A percentile compares a stretch with the other conserved stretches of the same genome.
Conservation (phyloP, 2,888 invertebrate genomes). For the Trissoscelio sp. region DNA sequence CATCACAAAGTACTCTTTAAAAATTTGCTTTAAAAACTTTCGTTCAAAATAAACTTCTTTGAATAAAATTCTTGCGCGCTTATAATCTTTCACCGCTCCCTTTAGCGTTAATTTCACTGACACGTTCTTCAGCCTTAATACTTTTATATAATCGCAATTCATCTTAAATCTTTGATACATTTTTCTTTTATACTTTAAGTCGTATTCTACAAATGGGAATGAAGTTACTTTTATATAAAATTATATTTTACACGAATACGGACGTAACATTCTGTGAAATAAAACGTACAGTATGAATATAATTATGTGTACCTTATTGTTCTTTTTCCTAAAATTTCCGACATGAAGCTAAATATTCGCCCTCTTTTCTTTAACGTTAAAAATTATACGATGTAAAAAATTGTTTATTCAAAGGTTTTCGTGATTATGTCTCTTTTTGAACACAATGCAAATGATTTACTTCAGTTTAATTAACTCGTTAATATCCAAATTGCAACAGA, state of each 20-base stretch:
- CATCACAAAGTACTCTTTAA: constrained; percentile 50
- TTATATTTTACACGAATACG: constrained; percentile 48
- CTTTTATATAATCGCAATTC: constrained; percentile 49
- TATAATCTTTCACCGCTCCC: constrained; percentile 27
- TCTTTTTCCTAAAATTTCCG: constrained; percentile 22
- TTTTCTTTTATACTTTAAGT: constrained; percentile 22
- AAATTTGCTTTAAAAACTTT: constrained; percentile 46
- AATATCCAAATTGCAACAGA: background rate
- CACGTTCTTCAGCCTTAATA: constrained; percentile 56
- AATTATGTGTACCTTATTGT: constrained; percentile 37
- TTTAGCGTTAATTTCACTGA: constrained; percentile 31
- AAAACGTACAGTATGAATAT: constrained; percentile 25
- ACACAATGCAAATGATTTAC: constrained; percentile 3
- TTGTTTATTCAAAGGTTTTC: background rate
- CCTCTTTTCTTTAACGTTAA: background rate
- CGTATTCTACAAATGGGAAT: constrained; percentile 27
- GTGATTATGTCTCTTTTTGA: constrained; percentile 11
- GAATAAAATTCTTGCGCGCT: constrained; percentile 42
- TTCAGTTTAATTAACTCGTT: background rate
- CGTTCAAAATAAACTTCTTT: constrained; percentile 48
- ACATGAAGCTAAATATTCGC: constrained; percentile 11
- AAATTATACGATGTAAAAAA: constrained; percentile 1
- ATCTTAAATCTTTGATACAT: constrained; percentile 53
- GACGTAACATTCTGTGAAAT: constrained; percentile 52
- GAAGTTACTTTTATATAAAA: constrained; percentile 37